Conservation (phyloP, 1,140 invertebrate species). For the Drosophila auraria region DNA sequence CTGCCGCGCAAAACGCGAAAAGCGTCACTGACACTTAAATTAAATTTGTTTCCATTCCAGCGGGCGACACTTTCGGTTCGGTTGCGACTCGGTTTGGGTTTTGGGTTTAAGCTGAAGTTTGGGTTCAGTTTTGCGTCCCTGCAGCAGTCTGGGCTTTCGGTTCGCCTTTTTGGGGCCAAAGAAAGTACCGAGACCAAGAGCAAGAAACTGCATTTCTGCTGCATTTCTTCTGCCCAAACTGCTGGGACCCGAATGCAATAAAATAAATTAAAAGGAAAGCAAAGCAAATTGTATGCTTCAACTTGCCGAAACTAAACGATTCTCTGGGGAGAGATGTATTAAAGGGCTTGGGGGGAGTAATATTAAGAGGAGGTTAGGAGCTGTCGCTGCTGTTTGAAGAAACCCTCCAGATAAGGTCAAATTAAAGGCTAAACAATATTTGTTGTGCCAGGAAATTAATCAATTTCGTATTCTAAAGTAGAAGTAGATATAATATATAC, state of each 20-base stretch:
- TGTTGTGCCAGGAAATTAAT: too few relatives aligned
- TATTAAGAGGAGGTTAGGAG: constrained; percentile 34
- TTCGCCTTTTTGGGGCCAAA: constrained; percentile 30
- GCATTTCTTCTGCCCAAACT: too few relatives aligned
- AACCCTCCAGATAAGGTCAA: too few relatives aligned
- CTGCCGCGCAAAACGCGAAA: constrained; percentile 37
- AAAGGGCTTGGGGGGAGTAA: background rate
- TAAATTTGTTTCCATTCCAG: constrained; percentile 78
- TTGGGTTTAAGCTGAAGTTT: background rate
- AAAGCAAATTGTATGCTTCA: constrained; percentile 65
- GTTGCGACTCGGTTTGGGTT: constrained; percentile 20
- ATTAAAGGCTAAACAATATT: too few relatives aligned
- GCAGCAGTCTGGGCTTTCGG: background rate
- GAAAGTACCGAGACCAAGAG: constrained; percentile 38
- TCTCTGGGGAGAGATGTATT: background rate
- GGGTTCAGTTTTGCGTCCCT: background rate
- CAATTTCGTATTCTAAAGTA: too few relatives aligned
- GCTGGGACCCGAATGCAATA: constrained; percentile 27
- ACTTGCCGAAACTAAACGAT: constrained; percentile 60
- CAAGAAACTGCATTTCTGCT: background rate
- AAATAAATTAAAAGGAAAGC: constrained; percentile 79
- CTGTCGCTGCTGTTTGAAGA: background rate
- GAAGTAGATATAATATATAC: too few relatives aligned
- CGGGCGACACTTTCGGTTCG: constrained; percentile 65
- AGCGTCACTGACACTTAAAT: constrained; percentile 79